These are phyloP conservation scores for Mycetomoellerius zeteki DNA, from an alignment of 1,140 invertebrate genomes.

Conservation along the genomic window DNA sequence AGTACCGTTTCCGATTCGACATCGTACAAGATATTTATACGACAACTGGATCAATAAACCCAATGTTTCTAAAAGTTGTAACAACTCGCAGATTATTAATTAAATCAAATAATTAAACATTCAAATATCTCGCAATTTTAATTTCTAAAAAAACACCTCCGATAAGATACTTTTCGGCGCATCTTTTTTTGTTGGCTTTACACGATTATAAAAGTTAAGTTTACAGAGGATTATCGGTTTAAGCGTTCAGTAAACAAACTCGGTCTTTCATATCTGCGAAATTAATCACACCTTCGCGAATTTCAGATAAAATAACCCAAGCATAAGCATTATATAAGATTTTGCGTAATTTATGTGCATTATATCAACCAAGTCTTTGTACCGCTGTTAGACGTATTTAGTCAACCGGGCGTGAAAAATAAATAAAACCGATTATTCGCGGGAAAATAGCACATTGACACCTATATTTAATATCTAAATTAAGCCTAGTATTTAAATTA, in stretches of 20 bases:
- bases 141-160: neutral
- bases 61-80: neutral
- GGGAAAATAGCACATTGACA: neutral
- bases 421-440: slow-evolving; percentile 3
- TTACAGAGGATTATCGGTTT: neutral
- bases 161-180: neutral
- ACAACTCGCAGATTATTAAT: neutral
- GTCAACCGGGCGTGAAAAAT: neutral
- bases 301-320: slow-evolving; percentile 27
- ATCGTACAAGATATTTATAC: neutral
- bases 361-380: slow-evolving; percentile 9
- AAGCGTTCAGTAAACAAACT: slow-evolving; percentile 1
- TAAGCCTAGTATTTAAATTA: neutral
- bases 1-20: neutral
- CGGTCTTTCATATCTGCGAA: neutral
- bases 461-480: neutral
- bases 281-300: neutral
- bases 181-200: neutral
- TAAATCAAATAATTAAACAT: neutral
- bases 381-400: neutral
- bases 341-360: neutral
- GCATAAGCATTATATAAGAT: neutral
- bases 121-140: neutral
- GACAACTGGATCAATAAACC: neutral
- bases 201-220: neutral